Conservation (phyloP, 2,113 vertebrate species). For the Pithys albifrons region DNA sequence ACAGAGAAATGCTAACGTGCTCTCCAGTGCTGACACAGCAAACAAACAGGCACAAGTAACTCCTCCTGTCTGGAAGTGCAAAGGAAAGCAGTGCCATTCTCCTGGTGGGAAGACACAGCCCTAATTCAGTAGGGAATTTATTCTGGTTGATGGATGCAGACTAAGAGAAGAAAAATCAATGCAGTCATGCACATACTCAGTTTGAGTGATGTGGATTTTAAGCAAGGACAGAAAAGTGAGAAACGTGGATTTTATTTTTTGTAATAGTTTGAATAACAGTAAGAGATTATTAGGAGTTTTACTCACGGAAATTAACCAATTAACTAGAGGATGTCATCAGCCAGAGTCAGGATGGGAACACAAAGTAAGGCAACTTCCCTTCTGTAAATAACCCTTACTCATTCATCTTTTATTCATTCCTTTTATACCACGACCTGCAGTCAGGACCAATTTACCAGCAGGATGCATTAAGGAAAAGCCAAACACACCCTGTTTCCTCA, state of each 20-base stretch:
- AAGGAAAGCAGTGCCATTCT: neutral
- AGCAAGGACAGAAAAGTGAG: neutral
- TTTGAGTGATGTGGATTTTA: neutral
- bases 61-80: neutral
- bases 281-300: neutral
- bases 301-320: neutral
- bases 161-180: slow-evolving; percentile 31
- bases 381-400: slow-evolving; percentile 21
- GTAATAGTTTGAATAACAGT: neutral
- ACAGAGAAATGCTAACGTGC: neutral
- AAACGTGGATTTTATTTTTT: neutral
- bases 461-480: slow-evolving; percentile 16
- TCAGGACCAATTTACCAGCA: slow-evolving; percentile 11
- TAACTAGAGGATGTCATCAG: neutral
- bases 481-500: neutral
- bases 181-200: neutral
- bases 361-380: neutral
- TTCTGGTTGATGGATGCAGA: slow-evolving; percentile 9
- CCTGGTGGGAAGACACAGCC: neutral
- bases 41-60: slow-evolving; percentile 26
- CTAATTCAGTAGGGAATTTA: slow-evolving; percentile 55
- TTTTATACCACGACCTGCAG: slow-evolving; percentile 4
- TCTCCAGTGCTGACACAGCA: slow-evolving; percentile 10
- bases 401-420: slow-evolving; percentile 25
- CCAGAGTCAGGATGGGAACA: neutral